phyloP scores from a whole-genome alignment of 2,797 vertebrate species.

The Aselliscus stoliczkanus region DNA sequence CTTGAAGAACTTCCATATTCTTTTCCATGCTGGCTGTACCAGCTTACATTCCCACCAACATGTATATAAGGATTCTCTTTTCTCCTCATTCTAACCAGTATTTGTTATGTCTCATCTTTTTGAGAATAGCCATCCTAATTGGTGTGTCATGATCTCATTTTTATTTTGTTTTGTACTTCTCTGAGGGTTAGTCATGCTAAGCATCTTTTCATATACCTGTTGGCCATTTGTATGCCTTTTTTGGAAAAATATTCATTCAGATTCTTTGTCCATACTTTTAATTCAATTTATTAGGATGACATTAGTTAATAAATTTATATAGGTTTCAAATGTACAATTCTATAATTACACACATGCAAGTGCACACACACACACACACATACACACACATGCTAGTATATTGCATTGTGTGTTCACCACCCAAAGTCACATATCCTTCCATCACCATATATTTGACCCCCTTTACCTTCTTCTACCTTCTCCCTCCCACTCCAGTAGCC shows the following conservation, averaged over 20 bases:
- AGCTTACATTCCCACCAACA: not conserved
- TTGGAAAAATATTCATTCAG: not conserved
- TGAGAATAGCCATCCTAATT: not conserved
- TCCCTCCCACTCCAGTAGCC: no score
- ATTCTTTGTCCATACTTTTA: not conserved
- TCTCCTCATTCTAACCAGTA: no score
- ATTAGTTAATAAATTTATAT: no score
- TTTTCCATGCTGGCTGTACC: not conserved
- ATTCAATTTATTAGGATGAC: not conserved
- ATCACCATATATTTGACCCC: no score
- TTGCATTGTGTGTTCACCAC: no score
- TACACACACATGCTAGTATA: no score
- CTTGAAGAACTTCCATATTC: not conserved
- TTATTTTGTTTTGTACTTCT: not conserved
- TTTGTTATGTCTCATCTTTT: not conserved
- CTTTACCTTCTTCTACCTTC: no score
- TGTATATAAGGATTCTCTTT: not conserved
- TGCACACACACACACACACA: no score
- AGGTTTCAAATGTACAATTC: no score
- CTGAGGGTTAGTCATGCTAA: not conserved
- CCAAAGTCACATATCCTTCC: no score
- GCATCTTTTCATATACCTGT: not conserved
- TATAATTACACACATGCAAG: no score
- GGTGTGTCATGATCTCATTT: not conserved
- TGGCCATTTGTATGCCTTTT: not conserved